Base-by-base conservation (phyloP, 2,113 vertebrate genomes). In the Hiodon tergisus region DNA sequence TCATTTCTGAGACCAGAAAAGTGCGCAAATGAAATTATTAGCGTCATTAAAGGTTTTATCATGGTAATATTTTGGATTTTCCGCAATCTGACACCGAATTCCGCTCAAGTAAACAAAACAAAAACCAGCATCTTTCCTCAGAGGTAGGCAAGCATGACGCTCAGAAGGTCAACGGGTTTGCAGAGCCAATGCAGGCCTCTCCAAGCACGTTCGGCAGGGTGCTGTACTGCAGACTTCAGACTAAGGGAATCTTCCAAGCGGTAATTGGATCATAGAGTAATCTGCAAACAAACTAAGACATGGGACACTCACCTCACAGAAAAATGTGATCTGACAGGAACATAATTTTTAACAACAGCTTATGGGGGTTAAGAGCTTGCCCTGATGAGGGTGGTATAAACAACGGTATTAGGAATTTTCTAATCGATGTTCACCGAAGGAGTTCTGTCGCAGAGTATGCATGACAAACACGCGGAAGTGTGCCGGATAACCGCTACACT, bases 211-310 rank as follows among this genome's bases (percentile, higher is more conserved):
- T 73, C 69, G 82, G 74, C 74, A 78, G 75, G 79, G 51, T 77
- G 82, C 79, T 81, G 72, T 63, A 77, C 54, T 75, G 69, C 62
- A 76, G 77, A 69, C 76, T 57, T 83, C 71, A 72, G 65, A 81
- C 78, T 84, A 75, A 78, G 71, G 84, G 81, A 81, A 81, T 81
- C 82, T 74, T 78, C 48, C 76, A 75, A 17, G 63, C 81, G 80
- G 80, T 85, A 88, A 88, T 83, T 86, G 84, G 83, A 85, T 88
- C 88, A 86, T 80, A 73, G 80, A 83, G 57, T 86, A 86, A 85
- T 87, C 80, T 78, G 82, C 78, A 85, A 87, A 86, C 84, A 89
- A 85, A 85, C 81, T 71, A 77, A 82, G 81, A 86, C 71, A 79
- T 75, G 76, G 79, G 73, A 57, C 70, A 71, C 70, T 71, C 60